Percentiles rank a stretch among this genome's conserved stretches.
Conservation (phyloP, 2,797 vertebrate genomes). For the Pitangus sulphuratus region DNA sequence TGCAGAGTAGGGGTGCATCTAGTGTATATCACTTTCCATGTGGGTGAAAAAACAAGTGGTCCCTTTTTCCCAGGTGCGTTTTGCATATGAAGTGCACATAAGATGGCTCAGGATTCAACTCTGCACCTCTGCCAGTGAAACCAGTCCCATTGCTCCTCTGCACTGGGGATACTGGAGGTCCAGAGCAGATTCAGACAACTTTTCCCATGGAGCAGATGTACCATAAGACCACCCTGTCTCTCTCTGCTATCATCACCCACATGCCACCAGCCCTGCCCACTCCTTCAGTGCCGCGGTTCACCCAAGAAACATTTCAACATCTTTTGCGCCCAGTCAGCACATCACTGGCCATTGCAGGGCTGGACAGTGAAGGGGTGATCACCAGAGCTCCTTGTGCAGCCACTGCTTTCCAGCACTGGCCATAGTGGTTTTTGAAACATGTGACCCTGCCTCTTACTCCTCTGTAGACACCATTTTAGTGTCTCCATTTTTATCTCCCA, state of each 20-base stretch:
- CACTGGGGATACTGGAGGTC: background rate
- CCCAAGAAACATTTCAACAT: rapidly evolving
- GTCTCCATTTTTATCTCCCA: background rate
- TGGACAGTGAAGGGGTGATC: background rate
- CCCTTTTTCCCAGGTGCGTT: background rate
- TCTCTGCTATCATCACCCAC: rapidly evolving
- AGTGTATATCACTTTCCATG: background rate
- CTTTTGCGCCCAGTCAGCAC: background rate
- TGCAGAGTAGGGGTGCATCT: rapidly evolving
- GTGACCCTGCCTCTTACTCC: background rate
- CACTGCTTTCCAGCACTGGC: background rate
- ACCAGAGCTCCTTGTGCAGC: background rate
- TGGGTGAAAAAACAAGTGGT: background rate
- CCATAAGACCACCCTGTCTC: background rate
- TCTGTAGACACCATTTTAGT: background rate
- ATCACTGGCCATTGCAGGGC: background rate
- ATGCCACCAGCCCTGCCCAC: background rate
- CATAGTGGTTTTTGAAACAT: background rate
- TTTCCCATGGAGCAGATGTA: background rate
- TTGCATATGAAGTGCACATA: background rate
- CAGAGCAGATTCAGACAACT: background rate
- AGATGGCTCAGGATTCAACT: background rate
- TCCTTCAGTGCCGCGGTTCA: background rate
- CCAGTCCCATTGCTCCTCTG: background rate
- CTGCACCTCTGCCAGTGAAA: background rate